phyloP scores from a whole-genome alignment of 2,113 vertebrate species.

The Larimichthys crocea region DNA sequence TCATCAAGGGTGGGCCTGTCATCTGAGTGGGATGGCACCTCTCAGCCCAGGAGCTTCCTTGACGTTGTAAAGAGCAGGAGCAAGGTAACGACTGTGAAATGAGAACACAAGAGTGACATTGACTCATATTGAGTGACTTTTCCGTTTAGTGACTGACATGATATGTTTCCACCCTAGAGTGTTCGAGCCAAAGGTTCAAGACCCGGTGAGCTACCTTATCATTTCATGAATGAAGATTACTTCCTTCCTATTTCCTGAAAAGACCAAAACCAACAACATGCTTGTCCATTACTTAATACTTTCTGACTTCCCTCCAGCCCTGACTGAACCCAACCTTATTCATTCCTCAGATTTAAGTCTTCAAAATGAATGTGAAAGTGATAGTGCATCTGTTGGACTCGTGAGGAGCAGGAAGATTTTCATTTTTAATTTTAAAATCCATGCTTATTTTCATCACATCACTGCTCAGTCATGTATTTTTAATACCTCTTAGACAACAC shows the following conservation, averaged over 20 bases:
- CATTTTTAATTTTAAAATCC: background rate
- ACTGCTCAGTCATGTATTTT: background rate
- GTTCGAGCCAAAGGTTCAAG: conserved; percentile 76
- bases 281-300: background rate
- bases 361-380: background rate
- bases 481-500: background rate
- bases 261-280: background rate
- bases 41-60: conserved; percentile 62
- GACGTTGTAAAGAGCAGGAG: conserved; percentile 74
- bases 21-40: conserved; percentile 76
- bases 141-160: background rate
- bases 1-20: conserved; percentile 61
- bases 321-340: background rate
- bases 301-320: background rate
- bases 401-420: background rate
- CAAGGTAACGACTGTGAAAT: conserved; percentile 69
- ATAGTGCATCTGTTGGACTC: background rate
- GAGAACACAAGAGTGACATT: background rate
- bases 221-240: background rate
- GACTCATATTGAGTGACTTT: background rate
- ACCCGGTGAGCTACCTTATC: conserved; percentile 67
- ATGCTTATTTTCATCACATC: background rate
- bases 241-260: background rate
- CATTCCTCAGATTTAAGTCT: too few species aligned
- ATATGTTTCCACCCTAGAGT: conserved; percentile 67